Evolutionary conservation across 2,888 invertebrate species (phyloP).

Genomic region (Tiliacea citrago): DNA sequence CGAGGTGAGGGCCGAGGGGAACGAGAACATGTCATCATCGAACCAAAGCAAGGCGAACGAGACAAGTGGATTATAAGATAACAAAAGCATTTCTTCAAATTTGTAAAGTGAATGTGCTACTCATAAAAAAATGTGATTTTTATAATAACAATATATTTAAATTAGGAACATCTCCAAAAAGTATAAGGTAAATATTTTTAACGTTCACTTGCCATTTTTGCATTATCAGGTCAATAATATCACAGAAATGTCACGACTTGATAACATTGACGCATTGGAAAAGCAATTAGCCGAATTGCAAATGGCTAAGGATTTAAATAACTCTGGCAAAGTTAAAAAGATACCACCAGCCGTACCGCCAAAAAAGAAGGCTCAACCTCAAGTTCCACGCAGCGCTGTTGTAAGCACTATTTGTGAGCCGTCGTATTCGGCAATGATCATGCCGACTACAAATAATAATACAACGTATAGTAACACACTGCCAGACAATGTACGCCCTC

Average conservation of each 20-base stretch:
- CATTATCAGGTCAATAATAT: slow-evolving; percentile 64
- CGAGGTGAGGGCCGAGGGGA: not conserved
- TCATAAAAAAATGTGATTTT: slow-evolving; percentile 20
- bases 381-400: slow-evolving; percentile 95
- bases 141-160: not conserved
- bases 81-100: slow-evolving; percentile 35
- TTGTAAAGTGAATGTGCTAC: slow-evolving; percentile 36
- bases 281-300: slow-evolving; percentile 93
- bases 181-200: slow-evolving; percentile 53
- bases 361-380: slow-evolving; percentile 92
- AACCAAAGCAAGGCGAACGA: slow-evolving; percentile 43
- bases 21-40: slow-evolving; percentile 41
- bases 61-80: slow-evolving; percentile 49
- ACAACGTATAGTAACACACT: slow-evolving; percentile 77
- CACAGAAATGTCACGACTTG: slow-evolving; percentile 81
- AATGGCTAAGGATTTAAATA: slow-evolving; percentile 87
- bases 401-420: slow-evolving; percentile 93
- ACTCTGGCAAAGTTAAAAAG: slow-evolving; percentile 88
- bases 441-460: slow-evolving; percentile 84
- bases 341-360: slow-evolving; percentile 95
- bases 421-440: slow-evolving; percentile 92
- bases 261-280: slow-evolving; percentile 92
- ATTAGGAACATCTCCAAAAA: slow-evolving; percentile 20
- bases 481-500: slow-evolving; percentile 65
- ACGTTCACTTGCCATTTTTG: slow-evolving; percentile 50